phyloP scores from a whole-genome alignment of 2,113 vertebrate genomes.

The Neodontobutis hainanensis region DNA sequence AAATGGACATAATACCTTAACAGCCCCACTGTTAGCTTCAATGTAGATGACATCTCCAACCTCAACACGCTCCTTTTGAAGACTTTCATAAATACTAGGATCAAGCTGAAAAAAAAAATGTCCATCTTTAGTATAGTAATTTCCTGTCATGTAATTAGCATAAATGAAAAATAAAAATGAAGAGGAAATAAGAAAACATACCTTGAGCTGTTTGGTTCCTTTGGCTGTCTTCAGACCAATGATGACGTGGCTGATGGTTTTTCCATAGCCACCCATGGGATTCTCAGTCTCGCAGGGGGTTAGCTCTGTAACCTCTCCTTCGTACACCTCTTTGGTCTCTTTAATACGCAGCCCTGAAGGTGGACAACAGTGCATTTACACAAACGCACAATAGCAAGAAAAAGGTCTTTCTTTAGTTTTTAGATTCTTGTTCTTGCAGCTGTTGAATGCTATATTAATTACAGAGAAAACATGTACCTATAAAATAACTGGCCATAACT shows the following conservation, averaged over 20 bases:
- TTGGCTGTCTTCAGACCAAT: constrained; percentile 97
- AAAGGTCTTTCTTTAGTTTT: constrained; percentile 32
- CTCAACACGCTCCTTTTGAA: constrained; percentile 97
- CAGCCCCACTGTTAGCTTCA: constrained; percentile 97
- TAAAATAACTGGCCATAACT: constrained; percentile 38
- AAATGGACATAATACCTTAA: constrained; percentile 84
- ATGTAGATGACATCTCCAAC: constrained; percentile 98
- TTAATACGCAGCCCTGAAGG: constrained; percentile 92
- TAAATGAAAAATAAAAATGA: neutral
- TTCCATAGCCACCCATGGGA: constrained; percentile 97
- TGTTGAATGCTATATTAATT: constrained; percentile 21
- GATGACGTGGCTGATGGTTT: constrained; percentile 97
- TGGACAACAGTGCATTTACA: constrained; percentile 26
- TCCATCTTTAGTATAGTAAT: neutral
- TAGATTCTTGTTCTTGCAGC: constrained; percentile 27
- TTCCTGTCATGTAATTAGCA: neutral
- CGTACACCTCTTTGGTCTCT: constrained; percentile 99
- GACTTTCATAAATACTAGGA: constrained; percentile 97
- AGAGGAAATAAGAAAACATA: constrained; percentile 39
- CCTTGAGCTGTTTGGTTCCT: constrained; percentile 98
- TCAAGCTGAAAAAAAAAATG: constrained; percentile 84
- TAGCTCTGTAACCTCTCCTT: constrained; percentile 97
- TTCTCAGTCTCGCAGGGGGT: constrained; percentile 98
- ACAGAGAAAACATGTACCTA: constrained; percentile 19
- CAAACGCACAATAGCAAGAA: constrained; percentile 67